Percentiles rank a stretch among this genome's conserved stretches.
These are phyloP conservation scores for Dendrocopos noguchii DNA, from an alignment of 2,113 vertebrate species.

Conservation along the genomic window DNA sequence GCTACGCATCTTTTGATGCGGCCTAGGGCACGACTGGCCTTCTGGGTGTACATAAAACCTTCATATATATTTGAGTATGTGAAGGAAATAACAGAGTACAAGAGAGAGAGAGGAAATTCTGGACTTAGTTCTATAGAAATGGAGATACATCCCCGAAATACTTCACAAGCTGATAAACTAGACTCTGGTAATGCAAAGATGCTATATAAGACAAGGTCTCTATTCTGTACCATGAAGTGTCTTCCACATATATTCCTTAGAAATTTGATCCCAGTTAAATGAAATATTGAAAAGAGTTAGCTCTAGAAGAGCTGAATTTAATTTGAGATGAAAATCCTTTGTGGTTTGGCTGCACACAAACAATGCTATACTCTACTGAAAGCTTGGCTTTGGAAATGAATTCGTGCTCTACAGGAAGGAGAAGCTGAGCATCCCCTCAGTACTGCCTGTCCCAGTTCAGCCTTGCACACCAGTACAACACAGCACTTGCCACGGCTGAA, in stretches of 20 bases:
- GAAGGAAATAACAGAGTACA: background rate
- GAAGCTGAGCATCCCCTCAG: background rate
- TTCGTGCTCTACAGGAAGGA: background rate
- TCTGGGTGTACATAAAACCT: background rate
- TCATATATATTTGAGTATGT: background rate
- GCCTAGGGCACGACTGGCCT: no score
- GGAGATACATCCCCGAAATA: background rate
- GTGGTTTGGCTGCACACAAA: constrained; percentile 28
- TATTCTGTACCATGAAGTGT: background rate
- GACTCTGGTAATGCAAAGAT: background rate
- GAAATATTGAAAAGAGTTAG: constrained; percentile 7
- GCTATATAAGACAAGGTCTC: background rate
- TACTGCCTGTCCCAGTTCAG: background rate
- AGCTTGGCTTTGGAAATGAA: background rate
- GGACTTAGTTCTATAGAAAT: background rate
- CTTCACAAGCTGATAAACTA: background rate
- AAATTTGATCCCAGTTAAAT: constrained; percentile 18
- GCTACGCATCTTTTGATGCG: no score
- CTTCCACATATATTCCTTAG: background rate
- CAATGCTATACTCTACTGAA: background rate
- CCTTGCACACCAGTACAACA: background rate
- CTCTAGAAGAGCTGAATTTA: constrained; percentile 28
- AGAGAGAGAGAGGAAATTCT: background rate
- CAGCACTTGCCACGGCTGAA: background rate
- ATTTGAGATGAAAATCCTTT: background rate